Conservation (phyloP, 2,888 invertebrate genomes). For the Sarcophaga variegata region DNA sequence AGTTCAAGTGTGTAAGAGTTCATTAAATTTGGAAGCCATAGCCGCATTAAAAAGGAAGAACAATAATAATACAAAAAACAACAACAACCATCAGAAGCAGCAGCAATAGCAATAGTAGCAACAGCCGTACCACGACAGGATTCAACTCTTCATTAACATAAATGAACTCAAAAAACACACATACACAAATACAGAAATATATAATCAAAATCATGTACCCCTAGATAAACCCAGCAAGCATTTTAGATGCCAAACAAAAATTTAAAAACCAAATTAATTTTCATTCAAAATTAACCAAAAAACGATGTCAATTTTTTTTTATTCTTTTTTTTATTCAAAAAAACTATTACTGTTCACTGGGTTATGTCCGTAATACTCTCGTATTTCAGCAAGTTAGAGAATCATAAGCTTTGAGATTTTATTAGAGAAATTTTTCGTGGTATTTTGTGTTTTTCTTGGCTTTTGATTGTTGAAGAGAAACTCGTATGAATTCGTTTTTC, state of each 20-base stretch:
- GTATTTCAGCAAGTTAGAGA: constrained; percentile 18
- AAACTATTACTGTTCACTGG: not conserved
- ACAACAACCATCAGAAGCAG: constrained; percentile 28
- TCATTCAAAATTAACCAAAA: too few species aligned
- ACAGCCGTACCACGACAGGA: constrained; percentile 38
- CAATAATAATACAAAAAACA: constrained; percentile 15
- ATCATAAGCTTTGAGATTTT: constrained; percentile 45
- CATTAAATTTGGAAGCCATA: constrained; percentile 73
- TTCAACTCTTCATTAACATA: constrained; percentile 63
- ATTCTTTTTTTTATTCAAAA: constrained; percentile 2
- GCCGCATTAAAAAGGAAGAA: constrained; percentile 69
- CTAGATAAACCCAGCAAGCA: not conserved
- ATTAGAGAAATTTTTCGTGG: not conserved
- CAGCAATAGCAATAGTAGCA: constrained; percentile 16
- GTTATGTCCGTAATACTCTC: not conserved
- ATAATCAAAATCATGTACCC: not conserved
- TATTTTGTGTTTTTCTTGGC: not conserved
- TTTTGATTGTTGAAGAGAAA: not conserved
- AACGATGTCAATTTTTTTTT: not conserved
- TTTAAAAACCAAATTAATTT: not conserved
- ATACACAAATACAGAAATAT: constrained; percentile 7
- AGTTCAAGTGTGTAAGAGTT: constrained; percentile 70
- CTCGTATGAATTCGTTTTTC: not conserved
- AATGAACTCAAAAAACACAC: constrained; percentile 24
- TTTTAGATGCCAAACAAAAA: not conserved